phyloP scores from a whole-genome alignment of 2,113 vertebrate genomes.

The Brevimyrus niger region DNA sequence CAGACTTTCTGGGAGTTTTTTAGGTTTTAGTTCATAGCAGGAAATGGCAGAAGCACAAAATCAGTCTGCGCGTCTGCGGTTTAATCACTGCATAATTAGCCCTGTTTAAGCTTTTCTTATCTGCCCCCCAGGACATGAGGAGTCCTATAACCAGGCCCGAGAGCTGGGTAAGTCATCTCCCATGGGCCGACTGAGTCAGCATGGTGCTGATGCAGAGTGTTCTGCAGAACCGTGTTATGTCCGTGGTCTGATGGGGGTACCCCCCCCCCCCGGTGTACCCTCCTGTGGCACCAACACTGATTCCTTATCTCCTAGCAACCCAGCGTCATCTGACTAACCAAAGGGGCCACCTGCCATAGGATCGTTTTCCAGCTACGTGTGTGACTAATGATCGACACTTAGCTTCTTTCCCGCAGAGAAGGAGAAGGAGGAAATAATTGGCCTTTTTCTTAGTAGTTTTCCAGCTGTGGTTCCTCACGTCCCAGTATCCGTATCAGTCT shows the following conservation, averaged over 20 bases:
- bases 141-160: constrained; percentile 36
- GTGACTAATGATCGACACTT: background rate
- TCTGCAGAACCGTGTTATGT: background rate
- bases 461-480: background rate
- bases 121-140: constrained; percentile 44
- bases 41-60: background rate
- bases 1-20: background rate
- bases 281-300: background rate
- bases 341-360: background rate
- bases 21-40: background rate
- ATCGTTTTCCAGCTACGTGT: background rate
- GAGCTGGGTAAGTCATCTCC: constrained; percentile 39
- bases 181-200: background rate
- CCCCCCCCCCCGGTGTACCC: background rate
- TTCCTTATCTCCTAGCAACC: background rate
- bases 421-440: background rate
- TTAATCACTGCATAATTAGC: background rate
- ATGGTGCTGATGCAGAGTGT: background rate
- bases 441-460: background rate
- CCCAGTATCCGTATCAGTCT: background rate
- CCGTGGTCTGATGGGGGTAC: background rate
- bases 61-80: background rate
- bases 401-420: background rate
- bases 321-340: background rate
- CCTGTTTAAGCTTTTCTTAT: constrained; percentile 10